Evolutionary conservation across 2,113 vertebrate species (phyloP).

Genomic region (Calidris pygmaea): DNA sequence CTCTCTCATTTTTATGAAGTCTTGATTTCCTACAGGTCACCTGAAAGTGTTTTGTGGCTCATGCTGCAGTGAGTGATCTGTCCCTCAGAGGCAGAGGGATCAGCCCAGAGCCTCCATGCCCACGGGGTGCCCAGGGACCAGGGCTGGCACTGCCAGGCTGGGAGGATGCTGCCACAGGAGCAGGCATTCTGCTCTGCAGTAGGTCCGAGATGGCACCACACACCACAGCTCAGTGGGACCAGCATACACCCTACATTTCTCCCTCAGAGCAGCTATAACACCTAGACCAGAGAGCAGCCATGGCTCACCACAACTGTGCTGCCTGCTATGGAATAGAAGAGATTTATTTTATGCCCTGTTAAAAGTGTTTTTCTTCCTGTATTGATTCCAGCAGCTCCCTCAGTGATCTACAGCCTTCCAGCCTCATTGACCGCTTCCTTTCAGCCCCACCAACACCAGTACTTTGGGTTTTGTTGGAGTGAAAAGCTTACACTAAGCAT

Average conservation of each 20-base stretch:
- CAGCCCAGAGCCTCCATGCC: rapidly evolving
- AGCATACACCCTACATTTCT: background rate
- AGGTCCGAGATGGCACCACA: rapidly evolving
- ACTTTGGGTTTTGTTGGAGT: background rate
- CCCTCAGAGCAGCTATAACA: no score
- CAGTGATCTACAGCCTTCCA: background rate
- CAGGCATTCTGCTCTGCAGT: no score
- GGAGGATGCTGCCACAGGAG: background rate
- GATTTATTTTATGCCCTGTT: background rate
- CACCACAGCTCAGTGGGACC: background rate
- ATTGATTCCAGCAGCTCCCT: background rate
- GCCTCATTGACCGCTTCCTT: background rate
- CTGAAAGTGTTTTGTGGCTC: background rate
- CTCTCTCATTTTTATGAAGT: background rate
- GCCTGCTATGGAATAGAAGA: rapidly evolving
- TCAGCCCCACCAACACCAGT: background rate
- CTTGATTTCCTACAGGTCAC: background rate
- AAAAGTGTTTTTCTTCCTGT: background rate
- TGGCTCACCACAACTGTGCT: rapidly evolving
- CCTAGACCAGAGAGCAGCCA: background rate
- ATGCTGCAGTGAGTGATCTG: background rate
- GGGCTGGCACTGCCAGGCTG: rapidly evolving
- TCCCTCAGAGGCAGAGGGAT: background rate
- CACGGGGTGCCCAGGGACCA: rapidly evolving
- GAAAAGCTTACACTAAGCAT: background rate